Base-by-base conservation (phyloP, 2,797 vertebrate species). In the Acropternis orthonyx region DNA sequence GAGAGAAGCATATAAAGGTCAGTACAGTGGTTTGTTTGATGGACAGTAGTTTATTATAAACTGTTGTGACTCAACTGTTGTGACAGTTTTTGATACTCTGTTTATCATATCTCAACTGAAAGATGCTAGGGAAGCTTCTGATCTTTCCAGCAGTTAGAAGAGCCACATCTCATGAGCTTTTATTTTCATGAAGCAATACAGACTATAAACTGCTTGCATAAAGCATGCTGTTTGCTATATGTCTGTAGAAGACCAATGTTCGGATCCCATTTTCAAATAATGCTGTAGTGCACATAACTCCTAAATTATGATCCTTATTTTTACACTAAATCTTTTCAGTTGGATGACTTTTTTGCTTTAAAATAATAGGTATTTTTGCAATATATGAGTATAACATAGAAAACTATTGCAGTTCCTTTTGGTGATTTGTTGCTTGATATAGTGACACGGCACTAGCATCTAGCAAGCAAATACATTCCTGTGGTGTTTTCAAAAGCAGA, bases 401-500 rank as follows among this genome's bases (percentile, higher is more conserved):
- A 88, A 92, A 26, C 2, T 69, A 49, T 37, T 72, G 44, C 48
- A 17, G n/a, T 41, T 77, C 11, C 52, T 62, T 88, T 66, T 18
- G 27, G 18, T 92, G 34, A 72, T 91, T 87, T 77, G 72, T 80
- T 93, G 89, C 82, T 82, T 89, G 58, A 67, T 86, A n/a, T 56
- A 77, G 63, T 66, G 75, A 81, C 56, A 90, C 1, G 2, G 20
- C 91, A 75, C 79, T 28, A 56, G 61, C 21, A 43, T 90, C 80
- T 36, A 94, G 63, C 49, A 92, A 92, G 81, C 5, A 8, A 86
- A 90, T 83, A 65, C 51, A 79, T 68, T 94, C 89, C 51, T 86
- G 83, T 85, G 88, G 88, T 67, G 49, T 78, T 96, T 93, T 92
- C 71, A 71, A 82, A 95, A 95, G 74, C 71, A 24, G 85, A 83